These are phyloP conservation scores for Heliconius ismenius DNA, from an alignment of 2,888 invertebrate species.

Conservation along the genomic window DNA sequence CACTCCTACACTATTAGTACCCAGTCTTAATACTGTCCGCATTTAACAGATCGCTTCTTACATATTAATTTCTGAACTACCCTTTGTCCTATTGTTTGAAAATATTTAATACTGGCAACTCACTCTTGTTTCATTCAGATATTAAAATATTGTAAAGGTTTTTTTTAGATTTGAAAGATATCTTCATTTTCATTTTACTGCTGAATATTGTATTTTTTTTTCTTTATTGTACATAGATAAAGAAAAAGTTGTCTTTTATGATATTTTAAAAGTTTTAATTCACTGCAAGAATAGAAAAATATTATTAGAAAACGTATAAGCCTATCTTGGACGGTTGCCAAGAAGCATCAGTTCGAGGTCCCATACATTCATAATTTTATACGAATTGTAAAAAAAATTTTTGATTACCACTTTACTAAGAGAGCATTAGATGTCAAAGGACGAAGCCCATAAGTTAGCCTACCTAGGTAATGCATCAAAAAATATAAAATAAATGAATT, in stretches of 20 bases:
- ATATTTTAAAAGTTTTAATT: too few relatives aligned
- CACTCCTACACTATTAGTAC: constrained; percentile 66
- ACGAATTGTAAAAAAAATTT: background rate
- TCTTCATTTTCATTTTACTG: too few relatives aligned
- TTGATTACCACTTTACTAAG: too few relatives aligned
- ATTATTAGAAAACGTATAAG: background rate
- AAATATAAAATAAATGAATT: background rate
- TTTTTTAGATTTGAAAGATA: background rate
- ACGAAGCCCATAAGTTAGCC: background rate
- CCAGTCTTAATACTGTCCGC: constrained; percentile 75
- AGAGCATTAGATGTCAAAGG: too few relatives aligned
- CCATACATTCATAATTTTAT: background rate
- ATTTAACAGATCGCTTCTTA: constrained; percentile 69
- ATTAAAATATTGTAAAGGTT: background rate
- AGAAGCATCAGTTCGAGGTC: background rate
- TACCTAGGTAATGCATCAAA: too few relatives aligned
- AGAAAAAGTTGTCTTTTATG: too few relatives aligned
- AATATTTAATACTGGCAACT: constrained; percentile 12
- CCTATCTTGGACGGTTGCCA: background rate
- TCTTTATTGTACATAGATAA: too few relatives aligned
- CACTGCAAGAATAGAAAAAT: too few relatives aligned
- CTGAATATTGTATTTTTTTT: too few relatives aligned
- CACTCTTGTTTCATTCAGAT: constrained; percentile 2
- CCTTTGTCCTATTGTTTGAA: constrained; percentile 41
- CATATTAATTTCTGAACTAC: constrained; percentile 71